Conservation (phyloP, 2,113 vertebrate genomes). For the Sphyrna mokarran region DNA sequence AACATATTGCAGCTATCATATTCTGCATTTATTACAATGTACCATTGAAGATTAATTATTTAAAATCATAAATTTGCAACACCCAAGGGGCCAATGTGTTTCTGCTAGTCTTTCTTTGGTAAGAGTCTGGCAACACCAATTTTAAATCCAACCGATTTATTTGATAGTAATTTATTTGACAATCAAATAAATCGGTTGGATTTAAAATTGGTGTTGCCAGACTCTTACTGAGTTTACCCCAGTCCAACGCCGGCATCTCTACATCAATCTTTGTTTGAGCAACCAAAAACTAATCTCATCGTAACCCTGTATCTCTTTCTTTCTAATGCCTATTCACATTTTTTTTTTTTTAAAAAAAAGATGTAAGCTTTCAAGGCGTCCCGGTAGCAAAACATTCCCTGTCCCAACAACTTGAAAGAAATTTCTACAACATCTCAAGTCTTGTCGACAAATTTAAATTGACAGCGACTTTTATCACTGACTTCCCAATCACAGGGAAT, state of each 20-base stretch:
- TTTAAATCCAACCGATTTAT: too few species aligned
- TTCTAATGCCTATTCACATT: neutral
- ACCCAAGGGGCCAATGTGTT: neutral
- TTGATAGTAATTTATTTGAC: too few species aligned
- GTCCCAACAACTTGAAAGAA: neutral
- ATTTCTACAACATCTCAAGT: neutral
- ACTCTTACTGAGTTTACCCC: too few species aligned
- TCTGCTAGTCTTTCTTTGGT: neutral
- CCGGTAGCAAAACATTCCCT: neutral
- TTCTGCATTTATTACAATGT: neutral
- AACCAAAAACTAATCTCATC: neutral
- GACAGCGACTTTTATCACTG: neutral
- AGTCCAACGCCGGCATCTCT: too few species aligned
- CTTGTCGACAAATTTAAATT: neutral
- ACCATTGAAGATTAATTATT: neutral
- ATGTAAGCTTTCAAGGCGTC: neutral
- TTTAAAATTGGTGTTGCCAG: too few species aligned
- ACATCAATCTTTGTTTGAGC: too few species aligned
- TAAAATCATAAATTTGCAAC: neutral
- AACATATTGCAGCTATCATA: neutral
- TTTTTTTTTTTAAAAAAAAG: too few species aligned
- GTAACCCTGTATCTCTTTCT: neutral
- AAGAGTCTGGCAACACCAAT: too few species aligned
- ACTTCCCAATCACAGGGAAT: neutral
- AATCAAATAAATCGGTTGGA: too few species aligned